A percentile compares a stretch with the other conserved stretches of the same genome.
These are phyloP conservation scores for Triplophysa tibetana DNA, from an alignment of 2,113 vertebrate genomes.

Conservation along the genomic window DNA sequence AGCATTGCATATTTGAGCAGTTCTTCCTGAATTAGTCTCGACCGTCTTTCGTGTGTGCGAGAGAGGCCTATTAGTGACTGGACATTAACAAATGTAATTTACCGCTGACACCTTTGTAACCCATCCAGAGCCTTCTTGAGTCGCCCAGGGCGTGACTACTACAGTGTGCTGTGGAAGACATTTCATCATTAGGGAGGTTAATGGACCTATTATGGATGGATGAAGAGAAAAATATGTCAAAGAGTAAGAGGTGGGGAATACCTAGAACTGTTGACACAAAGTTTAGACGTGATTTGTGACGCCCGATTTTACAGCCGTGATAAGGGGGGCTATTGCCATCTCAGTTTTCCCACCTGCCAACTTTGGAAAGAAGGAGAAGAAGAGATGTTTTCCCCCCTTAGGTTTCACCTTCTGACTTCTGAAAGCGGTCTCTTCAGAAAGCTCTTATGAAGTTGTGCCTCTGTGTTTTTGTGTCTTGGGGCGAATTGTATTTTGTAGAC, in stretches of 20 bases:
- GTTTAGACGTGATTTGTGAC: constrained; percentile 4
- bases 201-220: constrained; percentile 40
- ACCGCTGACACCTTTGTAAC: constrained; percentile 60
- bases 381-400: neutral
- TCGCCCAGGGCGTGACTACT: constrained; percentile 29
- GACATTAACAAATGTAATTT: constrained; percentile 60
- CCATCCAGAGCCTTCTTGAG: constrained; percentile 46
- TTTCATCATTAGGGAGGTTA: constrained; percentile 56
- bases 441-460: constrained; percentile 23
- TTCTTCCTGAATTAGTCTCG: too few relatives aligned
- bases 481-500: constrained; percentile 33
- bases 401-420: constrained; percentile 39
- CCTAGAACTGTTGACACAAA: constrained; percentile 44
- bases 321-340: constrained; percentile 10
- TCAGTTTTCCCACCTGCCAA: constrained; percentile 39
- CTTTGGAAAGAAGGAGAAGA: constrained; percentile 20
- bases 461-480: constrained; percentile 15
- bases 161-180: constrained; percentile 30
- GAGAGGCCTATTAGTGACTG: constrained; percentile 59
- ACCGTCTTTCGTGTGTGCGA: constrained; percentile 24
- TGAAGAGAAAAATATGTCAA: neutral
- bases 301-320: constrained; percentile 20
- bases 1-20: too few relatives aligned
- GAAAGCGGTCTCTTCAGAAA: constrained; percentile 30
- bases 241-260: neutral